Evolutionary conservation across 2,797 vertebrate species (phyloP).

Genomic region (Scomberomorus guttatus): DNA sequence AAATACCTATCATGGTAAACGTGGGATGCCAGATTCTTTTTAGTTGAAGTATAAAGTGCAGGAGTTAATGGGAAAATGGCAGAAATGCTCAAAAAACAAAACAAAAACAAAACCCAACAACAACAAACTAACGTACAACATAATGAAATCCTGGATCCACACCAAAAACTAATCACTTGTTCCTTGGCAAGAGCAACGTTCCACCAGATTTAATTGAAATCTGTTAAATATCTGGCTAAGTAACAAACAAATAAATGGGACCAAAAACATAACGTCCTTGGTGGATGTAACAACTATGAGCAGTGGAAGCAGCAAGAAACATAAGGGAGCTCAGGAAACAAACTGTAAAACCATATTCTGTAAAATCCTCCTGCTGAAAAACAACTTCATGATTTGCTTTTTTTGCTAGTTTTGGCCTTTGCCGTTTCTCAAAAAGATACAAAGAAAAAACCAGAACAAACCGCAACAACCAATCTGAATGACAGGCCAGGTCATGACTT

Average conservation of each 20-base stretch:
- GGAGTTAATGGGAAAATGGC: background rate
- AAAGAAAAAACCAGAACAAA: background rate
- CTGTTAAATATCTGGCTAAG: too few species aligned
- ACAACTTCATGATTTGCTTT: background rate
- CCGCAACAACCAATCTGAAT: background rate
- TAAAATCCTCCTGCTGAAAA: slow-evolving; percentile 3
- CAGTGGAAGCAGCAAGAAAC: background rate
- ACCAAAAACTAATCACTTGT: slow-evolving; percentile 4
- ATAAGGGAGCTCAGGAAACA: background rate
- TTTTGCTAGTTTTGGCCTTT: background rate
- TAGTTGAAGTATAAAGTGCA: background rate
- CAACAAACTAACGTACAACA: too few species aligned
- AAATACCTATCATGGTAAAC: background rate
- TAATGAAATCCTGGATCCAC: slow-evolving; percentile 1
- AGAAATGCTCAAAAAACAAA: background rate
- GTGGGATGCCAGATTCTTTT: background rate
- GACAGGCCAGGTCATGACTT: slow-evolving; percentile 18
- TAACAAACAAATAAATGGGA: slow-evolving; percentile 15
- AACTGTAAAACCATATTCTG: background rate
- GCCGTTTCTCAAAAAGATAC: background rate
- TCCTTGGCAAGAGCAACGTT: slow-evolving; percentile 5
- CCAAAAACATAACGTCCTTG: slow-evolving; percentile 1
- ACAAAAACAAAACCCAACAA: too few species aligned
- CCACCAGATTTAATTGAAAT: slow-evolving; percentile 5
- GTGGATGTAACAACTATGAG: background rate